Evolutionary conservation across 2,797 vertebrate species (phyloP).

Genomic region (Phrynocephalus guinanensis): DNA sequence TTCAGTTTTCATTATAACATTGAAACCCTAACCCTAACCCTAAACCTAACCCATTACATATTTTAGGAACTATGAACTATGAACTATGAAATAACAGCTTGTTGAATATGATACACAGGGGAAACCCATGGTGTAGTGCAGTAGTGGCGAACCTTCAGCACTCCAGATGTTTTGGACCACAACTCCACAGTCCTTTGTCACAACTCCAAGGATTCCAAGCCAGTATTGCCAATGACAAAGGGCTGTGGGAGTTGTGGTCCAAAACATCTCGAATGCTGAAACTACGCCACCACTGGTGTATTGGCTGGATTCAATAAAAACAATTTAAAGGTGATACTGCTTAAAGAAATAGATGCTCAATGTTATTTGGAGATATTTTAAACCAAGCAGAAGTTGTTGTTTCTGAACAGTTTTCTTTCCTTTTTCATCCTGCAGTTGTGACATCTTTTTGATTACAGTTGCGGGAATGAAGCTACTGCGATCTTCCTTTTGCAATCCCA

Average conservation of each 20-base stretch:
- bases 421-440: slow-evolving; percentile 83
- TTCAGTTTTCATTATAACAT: neutral
- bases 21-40: neutral
- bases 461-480: slow-evolving; percentile 97
- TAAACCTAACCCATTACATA: neutral
- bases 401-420: slow-evolving; percentile 54
- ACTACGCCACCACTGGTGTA: neutral
- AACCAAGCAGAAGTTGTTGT: neutral
- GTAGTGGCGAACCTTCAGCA: no score
- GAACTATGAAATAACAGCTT: neutral
- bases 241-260: no score
- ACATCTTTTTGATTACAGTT: slow-evolving; percentile 91
- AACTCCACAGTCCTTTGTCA: no score
- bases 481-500: slow-evolving; percentile 93
- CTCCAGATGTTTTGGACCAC: no score
- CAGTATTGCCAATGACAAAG: no score
- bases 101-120: no score
- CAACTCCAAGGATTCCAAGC: no score
- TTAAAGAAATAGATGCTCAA: slow-evolving; percentile 13
- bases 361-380: neutral
- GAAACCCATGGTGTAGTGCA: no score
- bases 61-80: neutral
- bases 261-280: neutral
- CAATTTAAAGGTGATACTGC: slow-evolving; percentile 9
- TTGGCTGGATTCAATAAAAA: neutral